phyloP scores from a whole-genome alignment of 2,113 vertebrate genomes.

The Nannobrachium achirus region DNA sequence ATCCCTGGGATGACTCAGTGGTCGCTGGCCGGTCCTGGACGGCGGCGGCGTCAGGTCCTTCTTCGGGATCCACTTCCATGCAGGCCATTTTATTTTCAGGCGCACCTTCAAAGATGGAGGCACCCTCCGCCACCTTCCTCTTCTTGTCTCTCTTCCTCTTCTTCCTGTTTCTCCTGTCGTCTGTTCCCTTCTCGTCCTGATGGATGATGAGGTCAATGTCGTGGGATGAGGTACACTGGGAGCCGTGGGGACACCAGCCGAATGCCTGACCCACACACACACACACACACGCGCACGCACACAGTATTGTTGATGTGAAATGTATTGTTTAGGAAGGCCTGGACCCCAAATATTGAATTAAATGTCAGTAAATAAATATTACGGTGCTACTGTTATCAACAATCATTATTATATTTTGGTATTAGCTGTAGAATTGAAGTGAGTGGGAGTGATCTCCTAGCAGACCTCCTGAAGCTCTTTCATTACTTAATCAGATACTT shows the following conservation, averaged over 20 bases:
- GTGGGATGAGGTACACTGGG: slow-evolving; percentile 89
- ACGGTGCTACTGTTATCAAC: too few relatives aligned
- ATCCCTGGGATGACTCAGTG: slow-evolving; percentile 1
- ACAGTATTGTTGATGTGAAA: too few relatives aligned
- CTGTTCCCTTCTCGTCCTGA: slow-evolving; percentile 84
- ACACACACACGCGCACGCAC: not conserved
- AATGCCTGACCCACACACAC: slow-evolving; percentile 81
- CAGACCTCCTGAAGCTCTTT: too few relatives aligned
- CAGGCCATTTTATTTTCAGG: slow-evolving; percentile 67
- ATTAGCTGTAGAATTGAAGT: too few relatives aligned
- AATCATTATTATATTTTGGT: too few relatives aligned
- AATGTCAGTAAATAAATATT: too few relatives aligned
- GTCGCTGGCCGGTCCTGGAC: slow-evolving; percentile 37
- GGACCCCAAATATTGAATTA: too few relatives aligned
- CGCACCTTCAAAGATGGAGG: slow-evolving; percentile 21
- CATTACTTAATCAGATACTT: too few relatives aligned
- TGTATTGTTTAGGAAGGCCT: too few relatives aligned
- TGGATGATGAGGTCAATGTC: slow-evolving; percentile 94
- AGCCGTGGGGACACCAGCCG: slow-evolving; percentile 92
- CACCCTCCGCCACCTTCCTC: not conserved
- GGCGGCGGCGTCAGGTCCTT: slow-evolving; percentile 25
- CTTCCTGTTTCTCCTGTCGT: slow-evolving; percentile 83
- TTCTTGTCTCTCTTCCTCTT: slow-evolving; percentile 83
- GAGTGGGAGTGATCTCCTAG: too few relatives aligned
- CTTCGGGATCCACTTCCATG: slow-evolving; percentile 64